These are phyloP conservation scores for Phrynosoma blainvillii DNA, from an alignment of 2,113 vertebrate genomes.

Conservation along the genomic window DNA sequence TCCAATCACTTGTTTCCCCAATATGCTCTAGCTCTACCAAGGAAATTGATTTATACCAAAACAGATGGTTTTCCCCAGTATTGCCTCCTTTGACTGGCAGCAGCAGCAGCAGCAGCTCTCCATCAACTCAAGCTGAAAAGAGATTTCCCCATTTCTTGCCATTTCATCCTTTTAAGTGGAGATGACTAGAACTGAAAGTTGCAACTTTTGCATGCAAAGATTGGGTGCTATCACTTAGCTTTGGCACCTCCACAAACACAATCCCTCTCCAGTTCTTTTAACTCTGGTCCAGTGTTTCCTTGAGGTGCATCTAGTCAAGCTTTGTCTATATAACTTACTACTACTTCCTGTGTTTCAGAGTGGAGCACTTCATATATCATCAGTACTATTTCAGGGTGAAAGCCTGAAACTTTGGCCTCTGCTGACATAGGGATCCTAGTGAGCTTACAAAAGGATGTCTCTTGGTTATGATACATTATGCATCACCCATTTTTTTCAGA, in stretches of 20 bases:
- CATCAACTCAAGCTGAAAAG: no score
- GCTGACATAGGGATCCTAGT: no score
- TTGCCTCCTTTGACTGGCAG: background rate
- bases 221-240: background rate
- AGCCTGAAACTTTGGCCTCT: no score
- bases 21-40: background rate
- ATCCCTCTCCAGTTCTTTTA: background rate
- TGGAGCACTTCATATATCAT: no score
- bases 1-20: background rate
- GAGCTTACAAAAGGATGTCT: no score
- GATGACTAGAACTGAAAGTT: background rate
- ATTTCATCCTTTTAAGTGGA: background rate
- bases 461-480: no score
- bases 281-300: background rate
- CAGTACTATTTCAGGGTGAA: no score
- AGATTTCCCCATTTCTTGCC: background rate
- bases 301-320: background rate
- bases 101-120: no score
- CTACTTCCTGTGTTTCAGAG: background rate
- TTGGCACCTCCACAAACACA: background rate
- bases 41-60: background rate
- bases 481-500: no score
- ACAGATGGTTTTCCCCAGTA: background rate
- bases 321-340: background rate
- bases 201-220: background rate